Conservation (phyloP, 2,113 vertebrate species). For the Circaetus gallicus region DNA sequence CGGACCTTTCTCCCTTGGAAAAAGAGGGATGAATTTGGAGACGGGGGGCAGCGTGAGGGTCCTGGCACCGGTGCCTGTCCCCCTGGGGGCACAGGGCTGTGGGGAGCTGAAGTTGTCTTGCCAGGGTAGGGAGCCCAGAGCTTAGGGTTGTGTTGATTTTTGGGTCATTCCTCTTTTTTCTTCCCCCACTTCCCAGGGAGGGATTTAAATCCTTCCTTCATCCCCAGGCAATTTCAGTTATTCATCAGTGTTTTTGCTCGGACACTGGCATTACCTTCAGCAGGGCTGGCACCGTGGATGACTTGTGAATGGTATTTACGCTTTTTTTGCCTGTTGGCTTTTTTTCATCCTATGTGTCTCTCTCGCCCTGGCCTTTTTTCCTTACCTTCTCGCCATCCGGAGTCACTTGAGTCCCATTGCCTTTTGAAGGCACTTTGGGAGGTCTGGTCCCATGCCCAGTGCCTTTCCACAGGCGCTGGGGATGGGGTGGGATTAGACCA, state of each 20-base stretch:
- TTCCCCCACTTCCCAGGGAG: neutral
- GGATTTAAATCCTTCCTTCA: neutral
- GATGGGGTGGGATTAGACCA: neutral
- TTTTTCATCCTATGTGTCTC: neutral
- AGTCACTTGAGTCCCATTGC: neutral
- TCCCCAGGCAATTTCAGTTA: neutral
- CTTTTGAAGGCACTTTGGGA: neutral
- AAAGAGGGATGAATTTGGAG: neutral
- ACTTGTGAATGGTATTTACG: neutral
- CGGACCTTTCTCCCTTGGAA: neutral
- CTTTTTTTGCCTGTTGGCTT: neutral
- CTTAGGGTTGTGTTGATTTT: neutral
- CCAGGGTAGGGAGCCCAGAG: neutral
- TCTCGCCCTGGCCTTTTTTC: neutral
- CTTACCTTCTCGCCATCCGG: neutral
- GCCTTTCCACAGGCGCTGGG: neutral
- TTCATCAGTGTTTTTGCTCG: neutral
- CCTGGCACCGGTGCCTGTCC: fast-evolving
- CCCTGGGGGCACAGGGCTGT: fast-evolving
- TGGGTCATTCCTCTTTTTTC: neutral
- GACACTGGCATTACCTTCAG: neutral
- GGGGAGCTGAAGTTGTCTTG: neutral
- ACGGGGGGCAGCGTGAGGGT: fast-evolving
- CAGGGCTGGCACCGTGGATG: neutral
- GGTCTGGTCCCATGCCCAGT: neutral